A percentile compares a stretch with the other conserved stretches of the same genome.
phyloP scores from a whole-genome alignment of 2,797 vertebrate genomes.

The Xerus rutilus region DNA sequence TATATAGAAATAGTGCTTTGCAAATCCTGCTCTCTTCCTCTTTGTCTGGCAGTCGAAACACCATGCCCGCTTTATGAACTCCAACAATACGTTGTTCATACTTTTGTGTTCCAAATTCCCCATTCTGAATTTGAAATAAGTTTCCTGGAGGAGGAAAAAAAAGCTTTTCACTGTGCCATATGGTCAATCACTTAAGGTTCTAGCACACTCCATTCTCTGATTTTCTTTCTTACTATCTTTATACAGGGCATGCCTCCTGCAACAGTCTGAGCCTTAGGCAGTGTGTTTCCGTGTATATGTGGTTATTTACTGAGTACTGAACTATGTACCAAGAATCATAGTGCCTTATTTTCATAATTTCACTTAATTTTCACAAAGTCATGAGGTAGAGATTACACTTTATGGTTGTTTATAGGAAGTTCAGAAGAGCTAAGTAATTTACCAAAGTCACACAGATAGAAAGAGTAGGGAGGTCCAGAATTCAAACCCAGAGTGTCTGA shows the following conservation, averaged over 20 bases:
- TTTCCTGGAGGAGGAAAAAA: conserved; percentile 79
- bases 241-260: not conserved
- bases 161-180: not conserved
- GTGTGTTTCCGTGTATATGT: not conserved
- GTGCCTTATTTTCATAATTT: not conserved
- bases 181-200: not conserved
- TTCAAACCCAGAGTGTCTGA: not conserved
- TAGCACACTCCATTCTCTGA: not conserved
- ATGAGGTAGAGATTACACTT: not conserved
- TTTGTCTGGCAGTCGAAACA: conserved; percentile 85
- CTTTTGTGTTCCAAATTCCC: conserved; percentile 88
- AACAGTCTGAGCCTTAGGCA: not conserved
- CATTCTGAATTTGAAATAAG: conserved; percentile 82
- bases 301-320: not conserved
- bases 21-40: conserved; percentile 89
- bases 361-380: not conserved
- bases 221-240: conserved; percentile 10
- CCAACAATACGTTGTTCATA: conserved; percentile 90
- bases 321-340: not conserved
- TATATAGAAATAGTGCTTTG: conserved; percentile 88
- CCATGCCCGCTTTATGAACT: conserved; percentile 87
- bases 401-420: not conserved
- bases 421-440: conserved; percentile 19
- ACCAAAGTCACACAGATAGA: not conserved
- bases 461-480: not conserved